A percentile compares a stretch with the other conserved stretches of the same genome.
Evolutionary conservation across 2,113 vertebrate species (phyloP).

Genomic region (Campylorhamphus procurvoides): DNA sequence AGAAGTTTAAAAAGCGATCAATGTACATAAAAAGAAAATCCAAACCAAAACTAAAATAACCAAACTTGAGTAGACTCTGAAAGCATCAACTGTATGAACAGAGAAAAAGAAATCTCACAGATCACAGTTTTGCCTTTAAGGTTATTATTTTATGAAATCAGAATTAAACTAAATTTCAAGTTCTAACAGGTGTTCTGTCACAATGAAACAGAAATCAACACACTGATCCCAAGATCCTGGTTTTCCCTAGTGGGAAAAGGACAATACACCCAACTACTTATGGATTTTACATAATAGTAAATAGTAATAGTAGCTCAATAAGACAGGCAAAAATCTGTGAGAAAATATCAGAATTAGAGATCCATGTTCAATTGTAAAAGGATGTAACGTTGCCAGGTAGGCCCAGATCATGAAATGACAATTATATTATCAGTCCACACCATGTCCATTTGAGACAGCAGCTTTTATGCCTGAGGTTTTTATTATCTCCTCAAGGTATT

Average conservation of each 20-base stretch:
- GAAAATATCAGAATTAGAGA: neutral
- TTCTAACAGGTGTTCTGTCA: neutral
- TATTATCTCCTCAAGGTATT: neutral
- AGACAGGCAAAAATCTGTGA: neutral
- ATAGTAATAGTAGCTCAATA: neutral
- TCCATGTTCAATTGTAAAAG: rapidly evolving
- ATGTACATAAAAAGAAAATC: neutral
- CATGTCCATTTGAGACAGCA: neutral
- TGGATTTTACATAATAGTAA: no score
- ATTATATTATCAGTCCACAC: neutral
- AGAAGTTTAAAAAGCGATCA: neutral
- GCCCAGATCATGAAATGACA: neutral
- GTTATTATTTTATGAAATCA: neutral
- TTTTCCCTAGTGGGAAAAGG: neutral
- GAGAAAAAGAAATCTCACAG: neutral
- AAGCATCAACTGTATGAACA: neutral
- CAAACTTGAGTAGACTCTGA: neutral
- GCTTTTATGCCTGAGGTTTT: neutral
- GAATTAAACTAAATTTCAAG: neutral
- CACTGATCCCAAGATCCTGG: neutral
- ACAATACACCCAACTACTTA: neutral
- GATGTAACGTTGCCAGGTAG: neutral
- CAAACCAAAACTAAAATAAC: neutral
- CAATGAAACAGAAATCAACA: neutral
- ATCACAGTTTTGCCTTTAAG: neutral